These are phyloP conservation scores for Maniola jurtina DNA, from an alignment of 1,140 invertebrate genomes.

Conservation along the genomic window DNA sequence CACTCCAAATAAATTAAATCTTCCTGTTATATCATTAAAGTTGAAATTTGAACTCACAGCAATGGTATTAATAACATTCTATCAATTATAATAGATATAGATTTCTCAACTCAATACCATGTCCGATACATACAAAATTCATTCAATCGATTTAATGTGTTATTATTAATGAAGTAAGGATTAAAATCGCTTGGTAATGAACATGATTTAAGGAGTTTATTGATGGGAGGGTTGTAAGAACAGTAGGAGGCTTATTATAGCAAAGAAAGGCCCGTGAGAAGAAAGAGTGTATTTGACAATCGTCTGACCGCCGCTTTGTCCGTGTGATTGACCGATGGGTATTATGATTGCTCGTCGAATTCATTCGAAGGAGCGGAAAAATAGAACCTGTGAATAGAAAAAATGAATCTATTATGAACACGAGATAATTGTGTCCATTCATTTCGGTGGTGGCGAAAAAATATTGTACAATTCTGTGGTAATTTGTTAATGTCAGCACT, in stretches of 20 bases:
- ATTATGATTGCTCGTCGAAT: slow-evolving; percentile 35
- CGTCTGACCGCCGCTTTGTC: slow-evolving; percentile 37
- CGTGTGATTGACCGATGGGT: slow-evolving; percentile 39
- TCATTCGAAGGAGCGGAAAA: slow-evolving; percentile 25
- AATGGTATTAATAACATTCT: slow-evolving; percentile 6
- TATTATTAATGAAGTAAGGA: background rate
- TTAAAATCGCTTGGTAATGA: background rate
- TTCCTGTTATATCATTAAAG: background rate
- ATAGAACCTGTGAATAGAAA: slow-evolving; percentile 23
- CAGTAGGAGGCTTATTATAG: slow-evolving; percentile 42
- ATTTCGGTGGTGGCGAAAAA: slow-evolving; percentile 9
- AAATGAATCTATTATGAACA: slow-evolving; percentile 24
- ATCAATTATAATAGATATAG: background rate
- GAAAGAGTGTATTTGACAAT: slow-evolving; percentile 39
- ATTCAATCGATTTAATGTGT: background rate
- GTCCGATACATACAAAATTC: background rate
- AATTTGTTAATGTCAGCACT: background rate
- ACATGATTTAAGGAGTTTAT: background rate
- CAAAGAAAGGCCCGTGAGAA: slow-evolving; percentile 37
- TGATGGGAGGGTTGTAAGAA: slow-evolving; percentile 12
- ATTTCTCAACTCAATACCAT: slow-evolving; percentile 8
- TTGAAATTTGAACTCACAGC: background rate
- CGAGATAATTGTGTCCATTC: slow-evolving; percentile 27
- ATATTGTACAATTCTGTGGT: background rate
- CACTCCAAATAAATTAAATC: background rate